Percentiles rank a stretch among this genome's conserved stretches.
Conservation (phyloP, 2,888 invertebrate genomes). For the Conistra vaccinii region DNA sequence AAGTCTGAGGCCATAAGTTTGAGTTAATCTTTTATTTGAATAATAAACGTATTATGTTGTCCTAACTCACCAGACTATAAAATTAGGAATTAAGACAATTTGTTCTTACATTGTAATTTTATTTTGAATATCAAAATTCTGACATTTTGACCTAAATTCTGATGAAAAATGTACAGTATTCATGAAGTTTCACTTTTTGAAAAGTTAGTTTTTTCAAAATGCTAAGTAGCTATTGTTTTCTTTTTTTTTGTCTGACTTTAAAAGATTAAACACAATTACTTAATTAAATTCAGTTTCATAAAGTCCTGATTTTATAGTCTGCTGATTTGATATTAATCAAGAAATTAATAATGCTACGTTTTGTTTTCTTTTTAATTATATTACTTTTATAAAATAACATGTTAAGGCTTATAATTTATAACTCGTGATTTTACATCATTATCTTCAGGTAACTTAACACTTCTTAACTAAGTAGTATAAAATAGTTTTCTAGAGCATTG, state of each 20-base stretch:
- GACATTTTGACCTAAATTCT: conserved; percentile 15
- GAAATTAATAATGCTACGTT: not conserved
- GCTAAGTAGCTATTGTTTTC: not conserved
- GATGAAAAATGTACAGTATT: conserved; percentile 18
- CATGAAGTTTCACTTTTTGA: conserved; percentile 52
- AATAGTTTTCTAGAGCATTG: not conserved
- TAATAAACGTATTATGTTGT: not conserved
- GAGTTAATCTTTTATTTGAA: too few species aligned
- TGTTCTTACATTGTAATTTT: not conserved
- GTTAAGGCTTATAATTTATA: not conserved
- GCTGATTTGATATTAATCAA: not conserved
- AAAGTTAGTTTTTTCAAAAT: conserved; percentile 40
- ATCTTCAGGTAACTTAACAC: not conserved
- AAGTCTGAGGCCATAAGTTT: too few species aligned
- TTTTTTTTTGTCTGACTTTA: not conserved
- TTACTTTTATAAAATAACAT: not conserved
- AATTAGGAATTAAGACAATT: not conserved
- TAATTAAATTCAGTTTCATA: not conserved
- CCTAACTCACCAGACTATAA: conserved; percentile 17
- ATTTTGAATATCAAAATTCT: conserved; percentile 1
- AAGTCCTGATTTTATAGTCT: conserved; percentile 15
- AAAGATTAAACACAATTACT: not conserved
- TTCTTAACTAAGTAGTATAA: not conserved
- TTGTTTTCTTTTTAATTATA: too few species aligned
- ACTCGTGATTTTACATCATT: not conserved